Base-by-base conservation (phyloP, 2,888 invertebrate species). In the Acrocyrtus sp. region DNA sequence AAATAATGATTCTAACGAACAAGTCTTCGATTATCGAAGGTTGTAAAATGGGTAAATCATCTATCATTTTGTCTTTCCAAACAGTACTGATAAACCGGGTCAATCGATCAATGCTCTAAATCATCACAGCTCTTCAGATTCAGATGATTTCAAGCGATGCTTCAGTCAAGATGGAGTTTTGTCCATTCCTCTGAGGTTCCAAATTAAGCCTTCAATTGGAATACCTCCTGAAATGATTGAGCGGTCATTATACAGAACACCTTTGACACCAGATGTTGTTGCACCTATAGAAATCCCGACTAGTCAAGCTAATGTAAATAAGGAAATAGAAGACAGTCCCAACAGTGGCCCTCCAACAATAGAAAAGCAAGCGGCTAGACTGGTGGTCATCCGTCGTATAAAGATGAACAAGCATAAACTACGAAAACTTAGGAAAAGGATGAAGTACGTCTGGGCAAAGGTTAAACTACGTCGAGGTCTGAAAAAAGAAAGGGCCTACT, bases 341-440 rank as follows among this genome's bases (percentile, higher is more conserved):
- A n/a, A 56, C 21, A 27, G 34, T 39, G n/a, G n/a, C n/a, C 15
- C 50, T 10, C n/a, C 24, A 26, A 22, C 29, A 27, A 45, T 72
- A 8, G 90, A 90, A 82, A 92, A 91, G 82, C 88, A 90, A 82
- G 93, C 94, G 0, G 88, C 88, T 0, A 86, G 91, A 60, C 84
- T 94, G 69, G 90, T 94, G 77, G 90, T 92, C 0, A 93, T 94
- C 39, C 87, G 95, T 56, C 86, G 90, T 57, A 88, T 89, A 62
- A 95, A 95, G 85, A 95, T 96, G 93, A 93, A 91, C 84, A 93
- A 91, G 81, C 95, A 95, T 82, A 92, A 94, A 83, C 85, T 92
- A 51, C 90, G 85, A 83, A 95, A 95, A 84, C 85, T 93, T 63
- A 87, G 92, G 77, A 94, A 92, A 83, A 89, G 87, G 82, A 92